phyloP scores from a whole-genome alignment of 2,888 invertebrate species.

The Julus scanicus region DNA sequence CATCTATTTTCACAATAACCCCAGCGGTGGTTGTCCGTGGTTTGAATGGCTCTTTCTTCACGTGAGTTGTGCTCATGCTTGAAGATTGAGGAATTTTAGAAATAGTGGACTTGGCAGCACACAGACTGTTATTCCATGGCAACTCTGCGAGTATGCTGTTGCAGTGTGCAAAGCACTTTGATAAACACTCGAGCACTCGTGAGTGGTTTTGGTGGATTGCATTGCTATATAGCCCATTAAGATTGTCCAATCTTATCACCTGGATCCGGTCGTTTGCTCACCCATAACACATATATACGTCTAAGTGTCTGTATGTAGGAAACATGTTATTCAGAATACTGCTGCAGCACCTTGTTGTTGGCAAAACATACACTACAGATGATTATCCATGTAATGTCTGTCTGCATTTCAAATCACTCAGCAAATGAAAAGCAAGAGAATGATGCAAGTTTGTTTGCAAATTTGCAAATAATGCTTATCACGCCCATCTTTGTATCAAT shows the following conservation, averaged over 20 bases:
- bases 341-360: not conserved
- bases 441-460: too few relatives aligned
- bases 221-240: conserved; percentile 40
- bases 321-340: not conserved
- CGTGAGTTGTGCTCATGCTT: conserved; percentile 16
- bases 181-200: conserved; percentile 43
- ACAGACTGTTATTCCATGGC: conserved; percentile 2
- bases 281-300: not conserved
- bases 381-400: too few relatives aligned
- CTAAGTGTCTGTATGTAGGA: not conserved
- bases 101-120: not conserved
- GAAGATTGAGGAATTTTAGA: conserved; percentile 11
- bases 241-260: conserved; percentile 47
- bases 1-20: not conserved
- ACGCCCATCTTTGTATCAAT: too few relatives aligned
- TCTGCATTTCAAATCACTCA: not conserved
- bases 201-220: conserved; percentile 45
- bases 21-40: not conserved
- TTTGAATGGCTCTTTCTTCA: not conserved
- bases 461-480: too few relatives aligned
- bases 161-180: not conserved
- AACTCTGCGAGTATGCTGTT: conserved; percentile 8
- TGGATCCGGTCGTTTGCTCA: conserved; percentile 37
- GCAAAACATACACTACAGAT: not conserved
- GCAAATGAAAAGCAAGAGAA: too few relatives aligned